Base-by-base conservation (phyloP, 2,888 invertebrate species). In the Epistrophe eligans region DNA sequence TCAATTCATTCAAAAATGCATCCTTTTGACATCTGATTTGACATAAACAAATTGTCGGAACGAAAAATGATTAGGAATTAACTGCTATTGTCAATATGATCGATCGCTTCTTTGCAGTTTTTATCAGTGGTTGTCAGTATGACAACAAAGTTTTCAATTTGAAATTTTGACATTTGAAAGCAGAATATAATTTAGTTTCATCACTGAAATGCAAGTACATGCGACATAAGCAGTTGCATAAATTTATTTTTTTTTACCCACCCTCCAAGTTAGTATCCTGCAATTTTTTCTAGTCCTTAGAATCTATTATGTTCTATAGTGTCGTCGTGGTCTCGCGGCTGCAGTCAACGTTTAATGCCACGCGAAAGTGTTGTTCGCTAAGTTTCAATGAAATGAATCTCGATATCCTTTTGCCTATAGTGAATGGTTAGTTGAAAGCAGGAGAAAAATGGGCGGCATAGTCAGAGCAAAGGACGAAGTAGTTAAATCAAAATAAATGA, bases 371-470 rank as follows among this genome's bases (percentile, higher is more conserved):
- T 35, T 73, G 74, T 71, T 84, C 24, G 67, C 35, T 43, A 81
- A 85, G 84, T 85, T n/a, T 85, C 81, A 85, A 85, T 81, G 81
- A 81, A 81, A 70, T 58, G 64, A 38, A 71, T 80, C 64, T 77
- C 58, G 70, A 62, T 81, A 73, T 77, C 73, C 43, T 19, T 24
- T 43, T 35, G 17, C 28, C 17, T 11, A 13, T 52, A 38, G 35
- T 45, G 17, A 8, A 32, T 24, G 40, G 24, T 24, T 9, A 17
- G 15, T 10, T 43, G 48, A 2, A 32, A 5, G 15, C 55, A 1
- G 40, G 11, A 19, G 3, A 19, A 17, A 13, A 6, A 35, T 50
- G 79, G 76, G 13, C 45, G 66, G 80, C 5, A 7, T 5, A 58
- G 84, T 64, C 62, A 32, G 8, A 35, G 28, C 62, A 32, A 6